A percentile compares a stretch with the other conserved stretches of the same genome.
Conservation (phyloP, 2,113 vertebrate genomes). For the Eulacestoma nigropectus region DNA sequence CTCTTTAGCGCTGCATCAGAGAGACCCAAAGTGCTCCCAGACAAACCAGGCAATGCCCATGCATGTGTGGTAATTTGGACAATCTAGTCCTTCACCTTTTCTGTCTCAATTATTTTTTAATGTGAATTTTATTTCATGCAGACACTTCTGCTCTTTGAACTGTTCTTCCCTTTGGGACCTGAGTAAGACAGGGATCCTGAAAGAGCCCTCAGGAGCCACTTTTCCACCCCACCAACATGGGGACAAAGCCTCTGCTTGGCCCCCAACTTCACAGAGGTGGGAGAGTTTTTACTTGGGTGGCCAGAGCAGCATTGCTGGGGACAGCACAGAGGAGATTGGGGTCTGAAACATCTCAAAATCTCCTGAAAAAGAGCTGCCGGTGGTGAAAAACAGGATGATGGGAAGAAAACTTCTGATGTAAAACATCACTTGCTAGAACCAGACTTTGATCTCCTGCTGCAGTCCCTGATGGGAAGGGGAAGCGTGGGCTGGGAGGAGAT, state of each 20-base stretch:
- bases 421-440: fast-evolving
- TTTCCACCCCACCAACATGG: fast-evolving
- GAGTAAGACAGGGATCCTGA: not conserved
- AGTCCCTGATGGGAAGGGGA: not conserved
- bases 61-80: not conserved
- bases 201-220: not conserved
- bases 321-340: not conserved
- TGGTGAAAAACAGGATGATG: not conserved
- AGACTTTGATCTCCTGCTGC: not conserved
- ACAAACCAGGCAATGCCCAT: not conserved
- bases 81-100: not conserved
- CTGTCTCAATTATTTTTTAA: not conserved
- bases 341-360: not conserved
- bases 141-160: not conserved
- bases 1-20: not conserved
- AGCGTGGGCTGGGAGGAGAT: not conserved
- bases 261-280: not conserved
- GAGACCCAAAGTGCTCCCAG: not conserved
- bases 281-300: not conserved
- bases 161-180: not conserved
- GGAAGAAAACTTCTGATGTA: not conserved
- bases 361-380: not conserved
- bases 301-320: not conserved
- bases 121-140: not conserved
- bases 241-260: not conserved